Base-by-base conservation (phyloP, 2,888 invertebrate species). In the Craniophora ligustri region DNA sequence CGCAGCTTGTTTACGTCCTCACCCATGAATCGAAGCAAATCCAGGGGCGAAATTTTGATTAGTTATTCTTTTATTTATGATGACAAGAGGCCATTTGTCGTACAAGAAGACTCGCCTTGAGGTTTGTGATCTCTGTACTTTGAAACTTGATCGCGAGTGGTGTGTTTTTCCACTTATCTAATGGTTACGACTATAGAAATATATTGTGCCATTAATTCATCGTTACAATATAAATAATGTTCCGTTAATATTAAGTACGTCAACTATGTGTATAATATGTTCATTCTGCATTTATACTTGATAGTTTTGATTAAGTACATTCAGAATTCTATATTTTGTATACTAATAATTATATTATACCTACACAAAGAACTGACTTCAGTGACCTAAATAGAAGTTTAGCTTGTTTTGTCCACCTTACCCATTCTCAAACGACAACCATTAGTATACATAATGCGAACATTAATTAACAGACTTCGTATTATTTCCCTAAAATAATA, bases 1-100 rank as follows among this genome's bases (percentile, higher is more conserved):
- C 76, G 72, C 72, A 78, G 73, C 70, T 79, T 88, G 86, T 89
- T 88, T 87, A 87, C 86, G 77, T 85, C 84, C 80, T 85, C 81
- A 74, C 79, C 78, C 83, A 78, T 83, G 85, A 85, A 85, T 83
- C 81, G 80, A 82, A 76, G 79, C 77, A 79, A 83, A 82, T 75
- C 80, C 78, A 66, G 68, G 77, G 76, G 80, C 78, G 68, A 79
- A 87, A 87, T 81, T 88, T 90, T 85, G 84, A 87, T 88, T 86
- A 85, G 81, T 85, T 86, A 84, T 85, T 84, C 75, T 83, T 84
- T 84, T 87, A 85, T 84, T 85, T 84, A 84, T 75, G 72, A 65
- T 71, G 74, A 79, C 79, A 81, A 75, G 72, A 73, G 72, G 62
- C 73, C 62, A 69, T 79, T 85, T 81, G 77, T 78, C 73, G 53